Evolutionary conservation across 2,888 invertebrate genomes (phyloP), one percentile per base, ranked within the genome.

Genomic region (Eupithecia subfuscata): DNA sequence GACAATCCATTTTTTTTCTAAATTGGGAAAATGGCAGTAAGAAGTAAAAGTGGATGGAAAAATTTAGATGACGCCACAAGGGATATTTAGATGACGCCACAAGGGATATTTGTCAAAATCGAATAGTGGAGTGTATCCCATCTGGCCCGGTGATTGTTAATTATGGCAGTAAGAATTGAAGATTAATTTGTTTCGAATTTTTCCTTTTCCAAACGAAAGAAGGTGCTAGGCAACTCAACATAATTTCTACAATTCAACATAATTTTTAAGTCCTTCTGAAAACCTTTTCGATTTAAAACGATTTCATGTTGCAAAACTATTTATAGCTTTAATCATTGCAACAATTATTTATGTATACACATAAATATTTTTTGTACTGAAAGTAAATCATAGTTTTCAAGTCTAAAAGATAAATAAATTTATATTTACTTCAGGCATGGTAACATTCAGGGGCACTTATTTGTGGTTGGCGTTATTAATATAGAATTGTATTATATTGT

Each of bases 91-190:
- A 45, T n/a, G 67, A 43, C 67, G 67, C 43, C 68, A 45, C 68
- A 45, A 68, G 68, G 43, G 68, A 67, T 68, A 45, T 45, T 40
- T 67, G 22, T 40, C 67, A 40, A 67, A 67, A 67, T 67, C 67
- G 14, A 43, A 43, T 67, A 40, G 40, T n/a, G n/a, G n/a, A n/a
- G n/a, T n/a, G n/a, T n/a, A n/a, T n/a, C n/a, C n/a, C n/a, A n/a
- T n/a, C n/a, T n/a, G n/a, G n/a, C n/a, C n/a, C n/a, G n/a, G n/a
- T 22, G 67, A 67, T 64, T 64, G 64, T 64, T 34, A 34, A 64
- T 64, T 25, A 43, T 68, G 68, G 68, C 43, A 12, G 2, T 18
- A 30, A 30, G 34, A 25, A 60, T 60, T 60, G 22, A 60, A 60
- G 22, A 6, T 25, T 11, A 56, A 56, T 22, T 25, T 1, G 14